Conservation (phyloP, 2,113 vertebrate species). For the Macheiramphus alcinus region DNA sequence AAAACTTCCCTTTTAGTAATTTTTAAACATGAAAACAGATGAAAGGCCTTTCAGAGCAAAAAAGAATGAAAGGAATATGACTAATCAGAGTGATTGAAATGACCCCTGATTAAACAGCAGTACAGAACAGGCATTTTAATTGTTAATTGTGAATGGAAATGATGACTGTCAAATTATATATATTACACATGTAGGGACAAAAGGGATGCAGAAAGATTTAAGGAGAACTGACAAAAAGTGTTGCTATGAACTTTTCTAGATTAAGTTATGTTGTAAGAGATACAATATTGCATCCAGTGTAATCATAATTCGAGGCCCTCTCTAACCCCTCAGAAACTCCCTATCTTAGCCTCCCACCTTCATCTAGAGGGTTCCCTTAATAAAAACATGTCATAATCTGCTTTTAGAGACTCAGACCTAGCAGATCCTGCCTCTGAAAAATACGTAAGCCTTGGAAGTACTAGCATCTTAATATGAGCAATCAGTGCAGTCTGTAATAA, state of each 20-base stretch:
- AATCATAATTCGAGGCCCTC: neutral
- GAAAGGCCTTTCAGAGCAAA: neutral
- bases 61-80: neutral
- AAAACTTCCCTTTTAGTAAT: neutral
- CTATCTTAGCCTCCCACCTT: neutral
- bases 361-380: neutral
- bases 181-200: neutral
- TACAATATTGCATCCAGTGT: neutral
- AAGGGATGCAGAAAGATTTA: neutral
- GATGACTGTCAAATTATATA: neutral
- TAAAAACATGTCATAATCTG: neutral
- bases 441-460: neutral
- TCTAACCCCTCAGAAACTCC: neutral
- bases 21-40: neutral
- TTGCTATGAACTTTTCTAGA: neutral
- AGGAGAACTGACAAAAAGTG: neutral
- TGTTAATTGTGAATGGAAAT: neutral
- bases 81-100: neutral
- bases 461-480: neutral
- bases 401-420: neutral
- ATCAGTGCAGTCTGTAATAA: neutral
- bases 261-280: neutral
- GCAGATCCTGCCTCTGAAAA: neutral
- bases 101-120: neutral
- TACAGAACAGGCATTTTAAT: neutral